Evolutionary conservation across 2,797 vertebrate species (phyloP).

Genomic region (Premnoplex brunnescens): DNA sequence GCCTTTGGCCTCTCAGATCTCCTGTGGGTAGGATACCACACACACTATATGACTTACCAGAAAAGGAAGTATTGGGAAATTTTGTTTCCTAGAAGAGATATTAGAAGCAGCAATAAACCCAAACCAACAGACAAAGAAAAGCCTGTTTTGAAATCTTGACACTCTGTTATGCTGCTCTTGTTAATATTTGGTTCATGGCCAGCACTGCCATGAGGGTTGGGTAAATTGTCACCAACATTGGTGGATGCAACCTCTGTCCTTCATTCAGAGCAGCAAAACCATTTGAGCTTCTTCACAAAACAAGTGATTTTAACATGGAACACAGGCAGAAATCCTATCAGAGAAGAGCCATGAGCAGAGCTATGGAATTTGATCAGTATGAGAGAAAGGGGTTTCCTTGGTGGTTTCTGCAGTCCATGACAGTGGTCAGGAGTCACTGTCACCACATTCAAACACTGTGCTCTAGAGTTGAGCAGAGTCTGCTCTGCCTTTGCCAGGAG

Average conservation of each 20-base stretch:
- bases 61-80: conserved; percentile 47
- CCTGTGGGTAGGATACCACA: not conserved
- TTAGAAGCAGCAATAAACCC: not conserved
- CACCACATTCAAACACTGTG: not conserved
- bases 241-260: not conserved
- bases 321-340: not conserved
- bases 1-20: not conserved
- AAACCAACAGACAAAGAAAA: not conserved
- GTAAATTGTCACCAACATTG: not conserved
- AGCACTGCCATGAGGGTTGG: not conserved
- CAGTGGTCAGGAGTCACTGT: not conserved
- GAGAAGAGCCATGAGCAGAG: not conserved
- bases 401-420: not conserved
- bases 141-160: not conserved
- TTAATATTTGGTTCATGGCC: not conserved
- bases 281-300: not conserved
- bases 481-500: not conserved
- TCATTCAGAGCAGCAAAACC: not conserved
- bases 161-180: not conserved
- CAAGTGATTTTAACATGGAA: not conserved
- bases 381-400: not conserved
- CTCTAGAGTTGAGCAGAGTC: not conserved
- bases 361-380: not conserved
- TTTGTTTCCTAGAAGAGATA: conserved; percentile 39
- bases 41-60: not conserved